Base-by-base conservation (phyloP, 2,797 vertebrate species). In the Ctenopoma kingsleyae region DNA sequence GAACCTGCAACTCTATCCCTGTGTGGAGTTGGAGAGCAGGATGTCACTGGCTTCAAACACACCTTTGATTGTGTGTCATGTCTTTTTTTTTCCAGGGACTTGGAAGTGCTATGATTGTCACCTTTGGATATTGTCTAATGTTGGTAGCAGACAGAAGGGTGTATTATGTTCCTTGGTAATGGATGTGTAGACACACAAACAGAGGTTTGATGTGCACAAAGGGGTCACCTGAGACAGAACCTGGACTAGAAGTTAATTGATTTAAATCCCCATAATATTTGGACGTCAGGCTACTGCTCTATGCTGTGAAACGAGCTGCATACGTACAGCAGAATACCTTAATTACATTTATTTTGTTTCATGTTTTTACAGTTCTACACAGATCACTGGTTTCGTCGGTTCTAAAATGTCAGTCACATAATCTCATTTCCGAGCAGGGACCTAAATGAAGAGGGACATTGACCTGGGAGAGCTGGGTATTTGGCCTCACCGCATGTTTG, bases 1-100 rank as follows among this genome's bases (percentile, higher is more conserved):
- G 87, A 91, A 92, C 84, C 61, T 64, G 93, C 86, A 94, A 94
- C 88, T 58, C 78, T 81, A 95, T 92, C 91, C 87, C 78, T 82
- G 60, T 60, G 73, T 64, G 82, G 78, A 84, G 61, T 67, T 61
- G 78, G 82, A 92, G 91, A 91, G 90, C 90, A 94, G 90, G 89
- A 93, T 92, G 90, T 92, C 90, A 85, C 53, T 80, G 82, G 73
- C 88, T 82, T 89, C 83, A 85, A 86, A 83, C 78, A 65, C 87
- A 81, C 76, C 53, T 91, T 86, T 91, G 84, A 91, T 87, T 87
- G 83, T 87, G 78, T 83, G 81, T 86, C 80, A 79, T 87, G 80
- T 78, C 67, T 64, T 68, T 56, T 59, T 80, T 82, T 38, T 67
- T 82, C 83, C 84, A 88, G 76, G 36, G 62, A 56, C 64, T 65